Evolutionary conservation across 2,113 vertebrate species (phyloP).

Genomic region (Notechis scutatus): DNA sequence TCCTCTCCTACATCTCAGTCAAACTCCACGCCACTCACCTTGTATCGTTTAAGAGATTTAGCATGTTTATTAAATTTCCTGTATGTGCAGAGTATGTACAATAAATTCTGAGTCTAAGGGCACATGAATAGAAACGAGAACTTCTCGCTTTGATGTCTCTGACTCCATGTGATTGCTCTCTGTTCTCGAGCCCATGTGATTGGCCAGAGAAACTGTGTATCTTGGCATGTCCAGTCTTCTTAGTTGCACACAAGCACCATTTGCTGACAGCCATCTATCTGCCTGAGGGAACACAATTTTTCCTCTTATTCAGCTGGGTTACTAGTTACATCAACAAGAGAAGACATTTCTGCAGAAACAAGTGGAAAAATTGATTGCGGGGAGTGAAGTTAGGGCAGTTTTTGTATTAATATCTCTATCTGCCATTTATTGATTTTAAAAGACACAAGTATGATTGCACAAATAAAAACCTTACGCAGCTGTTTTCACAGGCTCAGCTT

Average conservation of each 20-base stretch:
- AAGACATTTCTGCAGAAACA: neutral
- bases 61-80: neutral
- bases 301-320: neutral
- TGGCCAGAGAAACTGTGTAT: accelerated
- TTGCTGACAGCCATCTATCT: neutral
- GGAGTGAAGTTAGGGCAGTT: neutral
- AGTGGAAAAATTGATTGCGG: conserved; percentile 13
- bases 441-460: neutral
- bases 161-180: accelerated
- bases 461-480: neutral
- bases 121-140: accelerated
- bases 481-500: neutral
- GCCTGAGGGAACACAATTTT: neutral
- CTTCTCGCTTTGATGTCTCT: neutral
- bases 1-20: conserved; percentile 40
- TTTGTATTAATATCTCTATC: neutral
- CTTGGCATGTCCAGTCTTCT: neutral
- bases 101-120: neutral
- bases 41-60: neutral
- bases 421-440: neutral
- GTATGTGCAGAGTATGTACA: no score
- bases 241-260: neutral
- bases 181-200: neutral
- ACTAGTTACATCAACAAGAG: conserved; percentile 3
- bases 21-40: conserved; percentile 31